Percentiles rank a stretch among this genome's conserved stretches.
phyloP scores from a whole-genome alignment of 2,797 vertebrate genomes.

The Aphelocoma californica region DNA sequence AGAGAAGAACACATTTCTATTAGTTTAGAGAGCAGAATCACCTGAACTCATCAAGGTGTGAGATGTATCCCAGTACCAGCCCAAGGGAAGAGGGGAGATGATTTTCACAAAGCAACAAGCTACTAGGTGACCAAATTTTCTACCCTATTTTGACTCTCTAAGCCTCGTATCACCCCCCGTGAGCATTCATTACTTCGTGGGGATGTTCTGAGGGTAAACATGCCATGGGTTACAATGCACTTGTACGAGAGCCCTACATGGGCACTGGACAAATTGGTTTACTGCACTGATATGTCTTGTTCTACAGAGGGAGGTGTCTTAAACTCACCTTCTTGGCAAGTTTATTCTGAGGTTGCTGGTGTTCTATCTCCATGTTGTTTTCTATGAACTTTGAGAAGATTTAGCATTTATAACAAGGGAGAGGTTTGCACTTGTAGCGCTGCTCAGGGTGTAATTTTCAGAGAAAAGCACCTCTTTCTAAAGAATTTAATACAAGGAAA shows the following conservation, averaged over 20 bases:
- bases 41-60: neutral
- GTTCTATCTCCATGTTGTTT: neutral
- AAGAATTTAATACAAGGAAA: neutral
- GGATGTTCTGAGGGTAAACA: neutral
- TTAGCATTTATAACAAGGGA: neutral
- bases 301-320: neutral
- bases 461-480: neutral
- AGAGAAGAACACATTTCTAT: neutral
- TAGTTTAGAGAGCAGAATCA: neutral
- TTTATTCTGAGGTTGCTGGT: neutral
- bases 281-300: neutral
- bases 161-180: neutral
- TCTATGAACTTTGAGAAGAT: neutral
- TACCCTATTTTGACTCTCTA: neutral
- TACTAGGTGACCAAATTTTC: neutral
- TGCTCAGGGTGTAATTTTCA: neutral
- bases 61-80: neutral
- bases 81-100: neutral
- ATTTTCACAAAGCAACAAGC: neutral
- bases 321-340: neutral
- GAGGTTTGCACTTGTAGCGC: accelerated
- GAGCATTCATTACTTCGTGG: accelerated
- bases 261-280: neutral
- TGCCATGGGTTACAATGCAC: neutral
- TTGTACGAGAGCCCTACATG: neutral